Evolutionary conservation across 2,113 vertebrate species (phyloP).

Genomic region (Collichthys lucidus): DNA sequence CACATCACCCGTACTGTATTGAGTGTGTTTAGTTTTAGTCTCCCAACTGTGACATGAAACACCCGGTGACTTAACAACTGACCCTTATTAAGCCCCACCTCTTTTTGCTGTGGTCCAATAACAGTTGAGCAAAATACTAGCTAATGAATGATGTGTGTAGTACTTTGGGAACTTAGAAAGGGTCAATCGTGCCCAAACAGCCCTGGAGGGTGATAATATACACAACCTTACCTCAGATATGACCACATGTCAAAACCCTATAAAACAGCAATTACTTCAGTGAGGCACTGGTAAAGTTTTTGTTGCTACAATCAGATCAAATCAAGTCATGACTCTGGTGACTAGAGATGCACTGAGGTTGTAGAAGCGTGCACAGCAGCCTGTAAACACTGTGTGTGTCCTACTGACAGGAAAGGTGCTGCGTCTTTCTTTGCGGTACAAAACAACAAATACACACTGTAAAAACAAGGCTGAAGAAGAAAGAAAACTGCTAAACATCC

Average conservation of each 20-base stretch:
- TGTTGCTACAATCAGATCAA: neutral
- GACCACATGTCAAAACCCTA: constrained; percentile 44
- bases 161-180: too few relatives aligned
- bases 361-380: too few relatives aligned
- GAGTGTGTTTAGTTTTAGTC: neutral
- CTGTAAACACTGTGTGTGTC: neutral
- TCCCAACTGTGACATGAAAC: constrained; percentile 4
- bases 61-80: constrained; percentile 23
- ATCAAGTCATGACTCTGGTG: neutral
- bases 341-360: neutral
- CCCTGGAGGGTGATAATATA: neutral
- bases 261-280: constrained; percentile 48
- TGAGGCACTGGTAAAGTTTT: neutral
- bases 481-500: neutral
- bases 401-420: neutral
- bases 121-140: too few relatives aligned
- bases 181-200: neutral
- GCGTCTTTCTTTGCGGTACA: neutral
- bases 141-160: too few relatives aligned
- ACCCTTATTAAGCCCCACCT: too few relatives aligned
- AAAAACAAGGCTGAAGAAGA: neutral
- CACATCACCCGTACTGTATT: neutral
- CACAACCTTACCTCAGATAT: constrained; percentile 56
- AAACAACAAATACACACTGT: neutral
- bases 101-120: too few relatives aligned